These are phyloP conservation scores for Rhinichthys osculus DNA, from an alignment of 2,797 vertebrate genomes.

Conservation along the genomic window DNA sequence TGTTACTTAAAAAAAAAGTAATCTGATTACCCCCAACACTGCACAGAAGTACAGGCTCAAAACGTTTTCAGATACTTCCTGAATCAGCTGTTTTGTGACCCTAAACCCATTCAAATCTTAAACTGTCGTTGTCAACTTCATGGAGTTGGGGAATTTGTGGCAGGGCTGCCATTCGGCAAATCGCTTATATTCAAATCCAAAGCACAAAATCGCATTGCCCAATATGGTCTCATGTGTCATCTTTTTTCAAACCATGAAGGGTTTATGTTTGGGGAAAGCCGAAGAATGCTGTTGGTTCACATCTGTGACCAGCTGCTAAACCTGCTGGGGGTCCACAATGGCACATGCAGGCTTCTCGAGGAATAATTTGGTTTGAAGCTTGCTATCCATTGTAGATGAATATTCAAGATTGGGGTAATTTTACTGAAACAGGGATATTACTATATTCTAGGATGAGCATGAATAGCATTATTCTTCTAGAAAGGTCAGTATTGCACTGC, in stretches of 20 bases:
- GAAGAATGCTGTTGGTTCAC: background rate
- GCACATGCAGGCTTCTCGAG: background rate
- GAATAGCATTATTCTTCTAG: background rate
- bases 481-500: background rate
- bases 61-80: background rate
- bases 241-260: constrained; percentile 10
- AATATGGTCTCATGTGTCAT: constrained; percentile 16
- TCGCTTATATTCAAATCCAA: background rate
- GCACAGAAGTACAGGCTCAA: background rate
- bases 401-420: background rate
- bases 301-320: constrained; percentile 21
- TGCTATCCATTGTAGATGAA: background rate
- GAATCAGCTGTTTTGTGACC: background rate
- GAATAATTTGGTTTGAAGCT: constrained; percentile 16
- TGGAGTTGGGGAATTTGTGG: constrained; percentile 9
- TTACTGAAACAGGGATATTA: background rate
- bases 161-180: background rate
- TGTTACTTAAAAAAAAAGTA: background rate
- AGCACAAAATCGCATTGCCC: constrained; percentile 4
- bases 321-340: background rate
- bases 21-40: background rate
- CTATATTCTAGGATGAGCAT: background rate
- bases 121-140: background rate
- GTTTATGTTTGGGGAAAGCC: constrained; percentile 18
- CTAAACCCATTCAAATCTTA: background rate